phyloP scores from a whole-genome alignment of 2,113 vertebrate genomes.

The Upupa epops region DNA sequence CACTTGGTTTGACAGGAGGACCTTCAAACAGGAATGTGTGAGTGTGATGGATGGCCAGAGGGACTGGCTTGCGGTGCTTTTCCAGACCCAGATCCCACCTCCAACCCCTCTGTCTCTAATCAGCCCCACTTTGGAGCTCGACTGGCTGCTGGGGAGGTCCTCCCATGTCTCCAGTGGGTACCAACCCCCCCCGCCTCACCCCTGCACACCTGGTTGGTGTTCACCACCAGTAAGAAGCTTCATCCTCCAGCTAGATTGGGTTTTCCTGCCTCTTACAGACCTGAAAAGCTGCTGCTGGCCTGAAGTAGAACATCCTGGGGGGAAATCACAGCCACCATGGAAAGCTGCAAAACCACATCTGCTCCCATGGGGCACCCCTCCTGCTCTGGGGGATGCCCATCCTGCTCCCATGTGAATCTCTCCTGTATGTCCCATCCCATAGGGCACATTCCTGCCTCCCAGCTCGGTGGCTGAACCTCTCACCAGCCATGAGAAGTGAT shows the following conservation, averaged over 20 bases:
- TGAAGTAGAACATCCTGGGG: neutral
- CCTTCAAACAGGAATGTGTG: rapidly evolving
- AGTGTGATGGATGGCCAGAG: rapidly evolving
- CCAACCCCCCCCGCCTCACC: neutral
- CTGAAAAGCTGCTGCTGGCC: neutral
- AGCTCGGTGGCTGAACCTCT: neutral
- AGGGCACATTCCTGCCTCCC: neutral
- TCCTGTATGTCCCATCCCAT: neutral
- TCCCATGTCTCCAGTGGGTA: neutral
- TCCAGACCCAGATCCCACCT: neutral
- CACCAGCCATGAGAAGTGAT: rapidly evolving
- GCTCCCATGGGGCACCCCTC: neutral
- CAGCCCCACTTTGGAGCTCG: neutral
- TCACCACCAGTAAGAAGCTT: neutral
- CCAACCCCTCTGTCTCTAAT: neutral
- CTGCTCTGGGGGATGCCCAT: neutral
- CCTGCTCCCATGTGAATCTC: neutral
- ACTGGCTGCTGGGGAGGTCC: neutral
- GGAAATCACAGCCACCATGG: neutral
- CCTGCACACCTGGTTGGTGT: rapidly evolving
- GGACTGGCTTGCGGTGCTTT: neutral
- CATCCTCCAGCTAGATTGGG: neutral
- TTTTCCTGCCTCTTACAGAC: neutral
- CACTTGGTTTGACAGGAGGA: no score
- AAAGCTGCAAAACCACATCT: neutral